Conservation (phyloP, 2,113 vertebrate species). For the Natator depressus region DNA sequence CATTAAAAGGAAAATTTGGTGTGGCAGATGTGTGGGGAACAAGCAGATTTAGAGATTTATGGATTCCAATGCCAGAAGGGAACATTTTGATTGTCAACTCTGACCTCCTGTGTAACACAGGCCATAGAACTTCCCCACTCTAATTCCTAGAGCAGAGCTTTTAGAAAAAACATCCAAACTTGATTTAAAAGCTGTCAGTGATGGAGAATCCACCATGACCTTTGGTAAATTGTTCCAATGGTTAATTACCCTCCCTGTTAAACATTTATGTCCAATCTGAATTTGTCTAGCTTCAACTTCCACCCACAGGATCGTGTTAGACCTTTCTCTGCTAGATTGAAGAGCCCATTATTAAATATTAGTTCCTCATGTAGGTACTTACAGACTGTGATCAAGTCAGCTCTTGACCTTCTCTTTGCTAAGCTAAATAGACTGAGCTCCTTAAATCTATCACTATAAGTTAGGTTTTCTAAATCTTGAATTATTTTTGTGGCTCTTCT, state of each 20-base stretch:
- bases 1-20: rapidly evolving
- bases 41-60: too few species aligned
- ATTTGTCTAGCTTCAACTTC: neutral
- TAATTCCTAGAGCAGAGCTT: neutral
- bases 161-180: neutral
- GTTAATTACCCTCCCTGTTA: neutral
- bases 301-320: neutral
- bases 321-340: neutral
- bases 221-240: neutral
- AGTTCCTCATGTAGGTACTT: neutral
- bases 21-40: neutral
- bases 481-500: neutral
- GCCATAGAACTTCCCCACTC: neutral
- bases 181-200: neutral
- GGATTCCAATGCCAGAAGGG: too few species aligned
- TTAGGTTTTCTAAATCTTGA: neutral
- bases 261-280: neutral
- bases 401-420: neutral
- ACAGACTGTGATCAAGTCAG: neutral
- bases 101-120: neutral
- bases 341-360: neutral
- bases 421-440: neutral
- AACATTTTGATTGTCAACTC: neutral
- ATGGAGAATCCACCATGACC: too few species aligned
- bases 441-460: neutral